Evolutionary conservation across 2,888 invertebrate species (phyloP).

Genomic region (Timandra comae): DNA sequence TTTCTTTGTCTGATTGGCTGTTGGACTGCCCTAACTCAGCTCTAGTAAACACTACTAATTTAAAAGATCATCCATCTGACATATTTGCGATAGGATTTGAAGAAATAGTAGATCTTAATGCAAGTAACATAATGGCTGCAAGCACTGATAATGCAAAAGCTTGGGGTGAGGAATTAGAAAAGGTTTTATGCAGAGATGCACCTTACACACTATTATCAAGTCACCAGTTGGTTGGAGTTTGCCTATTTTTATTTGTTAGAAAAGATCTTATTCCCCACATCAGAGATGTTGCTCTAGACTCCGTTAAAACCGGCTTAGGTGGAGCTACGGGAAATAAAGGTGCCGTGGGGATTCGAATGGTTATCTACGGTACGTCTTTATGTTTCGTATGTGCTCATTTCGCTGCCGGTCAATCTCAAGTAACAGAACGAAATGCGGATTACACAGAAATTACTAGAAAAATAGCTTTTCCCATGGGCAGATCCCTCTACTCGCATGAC

Average conservation of each 20-base stretch:
- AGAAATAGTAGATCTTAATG: constrained; percentile 99
- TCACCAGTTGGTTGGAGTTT: constrained; percentile 97
- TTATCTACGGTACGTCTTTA: constrained; percentile 93
- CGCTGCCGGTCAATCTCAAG: constrained; percentile 98
- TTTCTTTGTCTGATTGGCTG: constrained; percentile 91
- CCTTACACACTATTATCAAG: constrained; percentile 94
- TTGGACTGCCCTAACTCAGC: constrained; percentile 85
- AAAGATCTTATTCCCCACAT: constrained; percentile 92
- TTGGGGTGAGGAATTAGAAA: constrained; percentile 97
- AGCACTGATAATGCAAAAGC: constrained; percentile 92
- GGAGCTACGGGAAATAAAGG: constrained; percentile 99
- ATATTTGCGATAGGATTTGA: constrained; percentile 99
- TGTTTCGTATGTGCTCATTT: constrained; percentile 99
- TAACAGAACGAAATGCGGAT: constrained; percentile 95
- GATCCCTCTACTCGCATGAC: constrained; percentile 95
- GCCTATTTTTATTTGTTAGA: constrained; percentile 95
- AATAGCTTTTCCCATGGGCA: constrained; percentile 92
- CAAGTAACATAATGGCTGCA: constrained; percentile 97
- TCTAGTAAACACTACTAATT: constrained; percentile 62
- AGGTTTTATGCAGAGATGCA: constrained; percentile 90
- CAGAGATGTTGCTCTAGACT: constrained; percentile 95
- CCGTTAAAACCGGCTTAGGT: constrained; percentile 98
- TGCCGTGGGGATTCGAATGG: constrained; percentile 93
- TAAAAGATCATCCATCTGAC: constrained; percentile 84
- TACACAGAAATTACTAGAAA: constrained; percentile 96